Evolutionary conservation across 2,113 vertebrate genomes (phyloP), one percentile per base, ranked within the genome.

Genomic region (Psittacara wagleri): DNA sequence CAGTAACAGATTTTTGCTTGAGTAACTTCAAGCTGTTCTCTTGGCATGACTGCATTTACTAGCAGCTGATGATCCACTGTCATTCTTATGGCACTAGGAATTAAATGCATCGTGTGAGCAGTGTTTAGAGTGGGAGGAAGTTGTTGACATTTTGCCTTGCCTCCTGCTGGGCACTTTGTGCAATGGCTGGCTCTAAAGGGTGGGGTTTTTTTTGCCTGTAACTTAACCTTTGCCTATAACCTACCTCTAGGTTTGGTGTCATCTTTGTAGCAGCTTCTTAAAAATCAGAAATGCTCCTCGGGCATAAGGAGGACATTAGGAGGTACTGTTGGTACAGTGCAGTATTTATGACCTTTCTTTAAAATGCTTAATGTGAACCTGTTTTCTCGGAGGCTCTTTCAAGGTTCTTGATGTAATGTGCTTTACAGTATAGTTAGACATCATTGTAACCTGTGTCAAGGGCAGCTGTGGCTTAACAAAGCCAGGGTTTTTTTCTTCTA

Each of bases 201-300:
- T 51, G 24, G 49, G 49, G 1, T 35, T 88, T 54, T 86, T 90
- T 96, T 88, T 95, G 76, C 90, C 94, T 93, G 82, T 96, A 90
- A 96, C 69, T 96, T 96, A 92, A 92, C 86, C 95, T 80, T 97
- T 96, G 96, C 97, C 96, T 96, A 88, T 96, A 98, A 96, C 95
- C 96, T 98, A 98, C 97, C 97, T 97, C 98, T 97, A 95, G 94
- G 95, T 97, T 97, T 93, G 93, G 91, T 97, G 52, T 96, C 95
- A 97, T 91, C 94, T 78, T 86, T 95, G 27, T 96, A 93, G 94
- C 97, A 97, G 95, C 96, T 97, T 94, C 83, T 72, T 96, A 90
- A 55, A 88, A 85, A 54, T 67, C 62, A 94, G 39, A 90, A 85
- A 82, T 82, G 82, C 86, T 96, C 86, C 93, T 96, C 86, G 77